Evolutionary conservation across 2,888 invertebrate genomes (phyloP).

Genomic region (Clistopyga incitator): DNA sequence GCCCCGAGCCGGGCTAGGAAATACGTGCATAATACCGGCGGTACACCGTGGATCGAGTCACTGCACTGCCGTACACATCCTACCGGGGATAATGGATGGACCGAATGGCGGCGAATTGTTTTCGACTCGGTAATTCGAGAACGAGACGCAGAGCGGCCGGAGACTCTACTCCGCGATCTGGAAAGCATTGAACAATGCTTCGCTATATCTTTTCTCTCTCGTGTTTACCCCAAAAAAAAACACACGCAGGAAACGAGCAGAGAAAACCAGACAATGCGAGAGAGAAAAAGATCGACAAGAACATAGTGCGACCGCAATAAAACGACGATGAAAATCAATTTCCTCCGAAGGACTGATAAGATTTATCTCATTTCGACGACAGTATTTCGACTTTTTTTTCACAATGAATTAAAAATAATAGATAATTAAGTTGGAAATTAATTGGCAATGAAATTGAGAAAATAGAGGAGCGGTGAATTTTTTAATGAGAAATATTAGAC

Average conservation of each 20-base stretch:
- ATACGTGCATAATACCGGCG: slow-evolving; percentile 48
- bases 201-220: not conserved
- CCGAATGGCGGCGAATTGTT: slow-evolving; percentile 60
- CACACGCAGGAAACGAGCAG: not conserved
- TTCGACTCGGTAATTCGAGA: slow-evolving; percentile 60
- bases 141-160: slow-evolving; percentile 16
- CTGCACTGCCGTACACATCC: slow-evolving; percentile 20
- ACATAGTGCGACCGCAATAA: not conserved
- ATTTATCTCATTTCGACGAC: too few species aligned
- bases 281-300: not conserved
- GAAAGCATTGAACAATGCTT: slow-evolving; percentile 12
- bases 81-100: slow-evolving; percentile 58
- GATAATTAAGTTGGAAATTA: too few species aligned
- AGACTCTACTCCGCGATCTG: slow-evolving; percentile 23
- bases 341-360: too few species aligned
- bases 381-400: too few species aligned
- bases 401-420: too few species aligned
- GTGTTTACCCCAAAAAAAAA: not conserved
- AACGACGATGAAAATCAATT: too few species aligned
- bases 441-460: not conserved
- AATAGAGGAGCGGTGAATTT: not conserved
- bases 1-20: slow-evolving; percentile 4
- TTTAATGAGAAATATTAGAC: not conserved
- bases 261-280: not conserved
- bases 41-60: slow-evolving; percentile 43